Conservation (phyloP, 2,888 invertebrate species). For the Rhingia rostrata region DNA sequence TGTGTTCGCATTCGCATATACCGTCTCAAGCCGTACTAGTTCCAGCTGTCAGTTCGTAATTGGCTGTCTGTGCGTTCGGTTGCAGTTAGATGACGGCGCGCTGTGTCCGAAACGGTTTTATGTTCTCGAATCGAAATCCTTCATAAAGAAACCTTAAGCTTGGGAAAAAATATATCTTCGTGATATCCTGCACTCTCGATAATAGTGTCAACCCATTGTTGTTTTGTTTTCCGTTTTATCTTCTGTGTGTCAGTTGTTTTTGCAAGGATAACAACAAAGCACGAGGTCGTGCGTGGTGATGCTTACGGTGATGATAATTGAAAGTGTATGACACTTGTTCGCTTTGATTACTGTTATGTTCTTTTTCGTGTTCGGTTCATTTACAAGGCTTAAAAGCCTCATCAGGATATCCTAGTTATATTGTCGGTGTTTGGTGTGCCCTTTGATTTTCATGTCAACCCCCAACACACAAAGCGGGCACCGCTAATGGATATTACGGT, state of each 20-base stretch:
- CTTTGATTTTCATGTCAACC: constrained; percentile 41
- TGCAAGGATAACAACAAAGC: constrained; percentile 37
- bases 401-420: neutral
- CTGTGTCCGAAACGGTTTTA: constrained; percentile 19
- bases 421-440: constrained; percentile 19
- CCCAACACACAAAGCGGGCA: constrained; percentile 26
- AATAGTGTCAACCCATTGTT: constrained; percentile 29
- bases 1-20: constrained; percentile 50
- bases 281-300: constrained; percentile 39
- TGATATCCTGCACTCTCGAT: constrained; percentile 18
- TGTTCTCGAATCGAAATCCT: constrained; percentile 14
- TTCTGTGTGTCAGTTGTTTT: constrained; percentile 7
- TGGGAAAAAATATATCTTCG: constrained; percentile 6
- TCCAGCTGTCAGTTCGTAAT: constrained; percentile 70
- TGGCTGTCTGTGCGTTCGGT: constrained; percentile 70
- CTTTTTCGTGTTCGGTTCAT: constrained; percentile 12
- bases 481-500: constrained; percentile 62
- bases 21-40: constrained; percentile 46
- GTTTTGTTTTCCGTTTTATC: constrained; percentile 15
- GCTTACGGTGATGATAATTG: constrained; percentile 51
- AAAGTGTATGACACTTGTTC: constrained; percentile 73
- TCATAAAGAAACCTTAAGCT: constrained; percentile 9
- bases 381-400: constrained; percentile 37
- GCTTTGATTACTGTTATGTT: constrained; percentile 64
- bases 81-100: constrained; percentile 5